These are phyloP conservation scores for Agonopterix arenella DNA, from an alignment of 2,888 invertebrate species.

Conservation along the genomic window DNA sequence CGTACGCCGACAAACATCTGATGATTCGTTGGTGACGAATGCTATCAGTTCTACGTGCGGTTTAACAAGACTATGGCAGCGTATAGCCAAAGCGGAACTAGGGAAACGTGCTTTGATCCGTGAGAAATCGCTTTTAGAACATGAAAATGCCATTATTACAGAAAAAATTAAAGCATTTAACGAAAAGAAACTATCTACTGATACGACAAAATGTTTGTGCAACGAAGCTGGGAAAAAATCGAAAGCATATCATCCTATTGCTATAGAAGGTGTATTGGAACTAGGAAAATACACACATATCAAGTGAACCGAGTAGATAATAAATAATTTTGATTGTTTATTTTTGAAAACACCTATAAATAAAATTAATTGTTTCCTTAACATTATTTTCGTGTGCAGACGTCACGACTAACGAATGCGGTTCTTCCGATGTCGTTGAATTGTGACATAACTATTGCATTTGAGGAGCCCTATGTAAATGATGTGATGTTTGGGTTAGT, in stretches of 20 bases:
- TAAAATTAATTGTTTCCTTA: conserved; percentile 11
- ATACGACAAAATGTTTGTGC: conserved; percentile 32
- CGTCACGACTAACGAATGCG: conserved; percentile 19
- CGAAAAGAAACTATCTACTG: conserved; percentile 16
- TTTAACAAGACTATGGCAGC: conserved; percentile 58
- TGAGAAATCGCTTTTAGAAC: conserved; percentile 50
- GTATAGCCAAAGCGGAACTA: conserved; percentile 56
- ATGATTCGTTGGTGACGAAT: conserved; percentile 47
- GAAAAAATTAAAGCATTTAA: conserved; percentile 29
- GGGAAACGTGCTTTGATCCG: conserved; percentile 48
- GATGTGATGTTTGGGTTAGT: conserved; percentile 16
- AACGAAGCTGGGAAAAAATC: conserved; percentile 10
- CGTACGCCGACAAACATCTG: conserved; percentile 34
- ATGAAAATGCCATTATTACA: conserved; percentile 45
- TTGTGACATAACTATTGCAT: conserved; percentile 23
- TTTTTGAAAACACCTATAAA: no score
- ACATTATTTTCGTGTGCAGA: conserved; percentile 16
- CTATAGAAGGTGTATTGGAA: conserved; percentile 47
- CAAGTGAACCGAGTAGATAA: not conserved
- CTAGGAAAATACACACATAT: conserved; percentile 29
- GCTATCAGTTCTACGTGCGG: conserved; percentile 45
- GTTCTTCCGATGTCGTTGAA: conserved; percentile 15
- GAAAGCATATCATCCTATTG: conserved; percentile 26
- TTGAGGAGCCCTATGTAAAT: conserved; percentile 11
- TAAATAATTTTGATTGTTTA: not conserved